phyloP scores from a whole-genome alignment of 2,888 invertebrate species.

The Mythimna albipuncta region DNA sequence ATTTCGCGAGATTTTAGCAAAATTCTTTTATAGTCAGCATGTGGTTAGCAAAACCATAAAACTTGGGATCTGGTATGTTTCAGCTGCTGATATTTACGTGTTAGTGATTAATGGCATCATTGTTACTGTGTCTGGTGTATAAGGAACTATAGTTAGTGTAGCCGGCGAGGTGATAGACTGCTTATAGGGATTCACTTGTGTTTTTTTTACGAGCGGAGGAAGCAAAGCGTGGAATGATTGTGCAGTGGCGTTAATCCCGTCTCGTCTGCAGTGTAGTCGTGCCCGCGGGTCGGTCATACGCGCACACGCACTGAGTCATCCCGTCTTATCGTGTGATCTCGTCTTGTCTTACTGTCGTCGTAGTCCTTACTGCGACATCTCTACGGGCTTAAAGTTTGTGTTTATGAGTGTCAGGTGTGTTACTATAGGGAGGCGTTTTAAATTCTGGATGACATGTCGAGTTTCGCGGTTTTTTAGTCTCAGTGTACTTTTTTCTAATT shows the following conservation, averaged over 20 bases:
- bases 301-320: slow-evolving; percentile 71
- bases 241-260: slow-evolving; percentile 78
- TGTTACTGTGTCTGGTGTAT: slow-evolving; percentile 74
- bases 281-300: slow-evolving; percentile 71
- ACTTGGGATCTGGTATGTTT: slow-evolving; percentile 81
- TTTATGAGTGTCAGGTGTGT: slow-evolving; percentile 79
- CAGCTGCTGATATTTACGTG: slow-evolving; percentile 83
- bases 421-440: slow-evolving; percentile 9
- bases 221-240: slow-evolving; percentile 81
- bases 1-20: slow-evolving; percentile 76
- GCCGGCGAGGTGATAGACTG: slow-evolving; percentile 65
- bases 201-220: slow-evolving; percentile 82
- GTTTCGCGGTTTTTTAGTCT: not conserved
- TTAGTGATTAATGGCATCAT: slow-evolving; percentile 85
- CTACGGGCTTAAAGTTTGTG: slow-evolving; percentile 38
- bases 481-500: slow-evolving; percentile 24
- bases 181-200: slow-evolving; percentile 63
- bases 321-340: not conserved
- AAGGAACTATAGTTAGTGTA: slow-evolving; percentile 53
- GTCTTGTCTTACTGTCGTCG: slow-evolving; percentile 28
- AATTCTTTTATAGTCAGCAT: slow-evolving; percentile 77
- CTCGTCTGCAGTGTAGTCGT: slow-evolving; percentile 79
- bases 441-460: not conserved
- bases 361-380: slow-evolving; percentile 23
- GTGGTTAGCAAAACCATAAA: slow-evolving; percentile 82